Evolutionary conservation across 2,888 invertebrate species (phyloP).

Genomic region (Philhelius pedissequus): DNA sequence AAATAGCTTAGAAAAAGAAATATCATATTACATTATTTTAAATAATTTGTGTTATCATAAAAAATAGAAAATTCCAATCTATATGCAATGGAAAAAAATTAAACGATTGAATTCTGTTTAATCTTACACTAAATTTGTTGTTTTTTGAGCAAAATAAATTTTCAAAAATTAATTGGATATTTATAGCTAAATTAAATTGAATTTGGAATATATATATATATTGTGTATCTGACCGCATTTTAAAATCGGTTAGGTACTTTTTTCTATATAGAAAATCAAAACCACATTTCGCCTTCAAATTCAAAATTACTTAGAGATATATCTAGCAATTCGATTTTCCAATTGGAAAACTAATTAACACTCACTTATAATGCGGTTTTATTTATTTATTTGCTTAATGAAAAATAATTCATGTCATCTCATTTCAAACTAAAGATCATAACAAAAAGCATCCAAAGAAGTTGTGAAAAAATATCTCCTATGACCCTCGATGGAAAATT

Average conservation of each 20-base stretch:
- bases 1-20: constrained; percentile 49
- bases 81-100: background rate
- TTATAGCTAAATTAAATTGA: constrained; percentile 25
- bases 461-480: constrained; percentile 38
- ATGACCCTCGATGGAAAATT: constrained; percentile 69
- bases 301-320: constrained; percentile 1
- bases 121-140: background rate
- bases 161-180: constrained; percentile 48
- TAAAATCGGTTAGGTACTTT: background rate
- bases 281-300: constrained; percentile 20
- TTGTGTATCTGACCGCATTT: constrained; percentile 25
- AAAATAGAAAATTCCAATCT: background rate
- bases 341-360: background rate
- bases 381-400: background rate
- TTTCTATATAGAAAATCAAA: constrained; percentile 10
- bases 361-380: background rate
- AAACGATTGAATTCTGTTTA: background rate
- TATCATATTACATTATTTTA: constrained; percentile 48
- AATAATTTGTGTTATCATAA: background rate
- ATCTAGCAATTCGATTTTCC: constrained; percentile 1
- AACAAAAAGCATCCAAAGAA: constrained; percentile 48
- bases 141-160: constrained; percentile 27
- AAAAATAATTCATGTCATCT: constrained; percentile 24
- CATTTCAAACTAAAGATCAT: constrained; percentile 50
- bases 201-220: background rate